Conservation (phyloP, 1,140 invertebrate species). For the Drosophila virilis region DNA sequence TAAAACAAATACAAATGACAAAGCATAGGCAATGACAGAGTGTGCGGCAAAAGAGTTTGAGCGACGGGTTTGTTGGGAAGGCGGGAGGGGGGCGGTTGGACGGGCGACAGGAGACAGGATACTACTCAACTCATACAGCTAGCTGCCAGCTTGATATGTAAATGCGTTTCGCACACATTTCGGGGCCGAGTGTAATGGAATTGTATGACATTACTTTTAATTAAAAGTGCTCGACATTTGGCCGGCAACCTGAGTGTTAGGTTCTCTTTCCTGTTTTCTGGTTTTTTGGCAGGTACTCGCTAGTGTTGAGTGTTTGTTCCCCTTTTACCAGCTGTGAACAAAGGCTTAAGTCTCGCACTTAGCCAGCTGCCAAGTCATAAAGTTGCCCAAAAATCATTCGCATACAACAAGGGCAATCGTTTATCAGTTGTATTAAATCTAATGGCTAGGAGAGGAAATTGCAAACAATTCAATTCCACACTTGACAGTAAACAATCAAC, state of each 20-base stretch:
- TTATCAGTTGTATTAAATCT: conserved; percentile 77
- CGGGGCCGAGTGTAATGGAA: conserved; percentile 77
- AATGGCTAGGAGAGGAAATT: conserved; percentile 62
- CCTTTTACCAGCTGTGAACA: conserved; percentile 10
- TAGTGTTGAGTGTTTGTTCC: conserved; percentile 27
- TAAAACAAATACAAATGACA: conserved; percentile 82
- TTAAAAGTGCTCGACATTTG: conserved; percentile 83
- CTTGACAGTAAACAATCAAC: conserved; percentile 49
- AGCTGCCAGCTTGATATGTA: conserved; percentile 71
- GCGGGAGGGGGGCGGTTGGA: conserved; percentile 4
- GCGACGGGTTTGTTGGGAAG: neutral
- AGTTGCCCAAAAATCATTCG: conserved; percentile 14
- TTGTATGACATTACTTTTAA: conserved; percentile 84
- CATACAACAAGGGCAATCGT: conserved; percentile 10
- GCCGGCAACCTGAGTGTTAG: conserved; percentile 63
- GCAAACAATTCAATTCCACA: conserved; percentile 74
- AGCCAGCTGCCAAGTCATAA: conserved; percentile 57
- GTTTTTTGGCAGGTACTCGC: conserved; percentile 55
- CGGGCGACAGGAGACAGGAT: conserved; percentile 10
- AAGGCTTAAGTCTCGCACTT: conserved; percentile 55
- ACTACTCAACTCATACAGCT: conserved; percentile 14
- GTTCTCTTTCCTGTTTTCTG: conserved; percentile 7
- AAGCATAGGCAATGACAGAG: conserved; percentile 52
- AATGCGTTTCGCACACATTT: conserved; percentile 81
- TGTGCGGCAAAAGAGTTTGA: conserved; percentile 1